Evolutionary conservation across 2,797 vertebrate species (phyloP).

Genomic region (Molossus alvarezi): DNA sequence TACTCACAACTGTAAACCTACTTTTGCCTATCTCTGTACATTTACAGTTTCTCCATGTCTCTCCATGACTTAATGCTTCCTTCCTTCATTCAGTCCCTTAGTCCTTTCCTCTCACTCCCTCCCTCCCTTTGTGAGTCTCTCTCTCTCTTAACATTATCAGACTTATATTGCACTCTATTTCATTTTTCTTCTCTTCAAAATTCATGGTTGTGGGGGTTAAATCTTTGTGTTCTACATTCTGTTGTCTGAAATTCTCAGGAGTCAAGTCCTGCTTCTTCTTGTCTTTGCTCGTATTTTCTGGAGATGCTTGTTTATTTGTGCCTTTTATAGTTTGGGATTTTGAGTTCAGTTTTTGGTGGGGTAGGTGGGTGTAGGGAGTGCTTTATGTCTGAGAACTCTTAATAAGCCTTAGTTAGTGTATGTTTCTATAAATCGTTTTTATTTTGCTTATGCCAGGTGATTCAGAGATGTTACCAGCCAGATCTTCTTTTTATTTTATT

Average conservation of each 20-base stretch:
- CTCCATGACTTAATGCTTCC: neutral
- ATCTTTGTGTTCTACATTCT: neutral
- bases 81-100: too few species aligned
- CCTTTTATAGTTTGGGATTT: neutral
- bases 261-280: neutral
- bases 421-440: slow-evolving; percentile 36
- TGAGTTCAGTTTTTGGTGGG: neutral
- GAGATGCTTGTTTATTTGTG: neutral
- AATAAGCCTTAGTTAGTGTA: neutral
- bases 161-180: neutral
- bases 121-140: too few species aligned
- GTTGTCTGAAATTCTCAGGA: neutral
- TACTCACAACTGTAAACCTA: too few species aligned
- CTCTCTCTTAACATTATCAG: neutral
- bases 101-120: too few species aligned
- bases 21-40: neutral
- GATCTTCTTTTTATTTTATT: slow-evolving; percentile 21
- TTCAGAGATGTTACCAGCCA: neutral
- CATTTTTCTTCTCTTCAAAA: neutral
- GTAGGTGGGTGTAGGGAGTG: neutral
- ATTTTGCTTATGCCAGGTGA: neutral
- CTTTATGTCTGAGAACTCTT: slow-evolving; percentile 14
- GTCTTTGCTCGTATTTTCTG: neutral
- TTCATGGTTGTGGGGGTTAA: neutral
- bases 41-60: neutral